phyloP scores from a whole-genome alignment of 1,140 invertebrate genomes.

The Drosophila bocki region DNA sequence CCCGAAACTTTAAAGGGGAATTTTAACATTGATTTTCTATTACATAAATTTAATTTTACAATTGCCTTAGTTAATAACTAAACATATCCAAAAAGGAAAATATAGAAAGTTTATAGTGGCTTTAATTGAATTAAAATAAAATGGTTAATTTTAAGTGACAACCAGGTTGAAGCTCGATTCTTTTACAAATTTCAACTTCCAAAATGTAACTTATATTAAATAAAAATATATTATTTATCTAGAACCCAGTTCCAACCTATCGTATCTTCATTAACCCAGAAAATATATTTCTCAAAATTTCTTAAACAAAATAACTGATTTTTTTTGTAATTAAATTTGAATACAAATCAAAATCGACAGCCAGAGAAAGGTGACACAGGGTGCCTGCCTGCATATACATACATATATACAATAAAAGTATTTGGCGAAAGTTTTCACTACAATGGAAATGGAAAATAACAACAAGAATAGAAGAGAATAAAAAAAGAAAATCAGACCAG shows the following conservation, averaged over 20 bases:
- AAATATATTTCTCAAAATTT: not conserved
- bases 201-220: too few species aligned
- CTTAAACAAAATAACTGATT: not conserved
- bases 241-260: not conserved
- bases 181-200: too few species aligned
- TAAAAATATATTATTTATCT: too few species aligned
- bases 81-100: not conserved
- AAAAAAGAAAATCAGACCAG: constrained; percentile 59
- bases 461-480: constrained; percentile 25
- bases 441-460: constrained; percentile 25
- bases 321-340: not conserved
- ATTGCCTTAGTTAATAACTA: not conserved
- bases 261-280: not conserved
- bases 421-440: constrained; percentile 30
- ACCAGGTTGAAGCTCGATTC: too few species aligned
- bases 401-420: not conserved
- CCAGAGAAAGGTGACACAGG: not conserved
- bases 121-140: not conserved
- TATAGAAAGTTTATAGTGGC: too few species aligned
- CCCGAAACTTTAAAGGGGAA: too few species aligned
- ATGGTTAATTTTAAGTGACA: too few species aligned
- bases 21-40: too few species aligned
- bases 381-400: not conserved
- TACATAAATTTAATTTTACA: too few species aligned
- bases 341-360: constrained; percentile 3